A percentile compares a stretch with the other conserved stretches of the same genome.
Evolutionary conservation across 1,140 invertebrate species (phyloP).

Genomic region (Sarcophaga bullata): DNA sequence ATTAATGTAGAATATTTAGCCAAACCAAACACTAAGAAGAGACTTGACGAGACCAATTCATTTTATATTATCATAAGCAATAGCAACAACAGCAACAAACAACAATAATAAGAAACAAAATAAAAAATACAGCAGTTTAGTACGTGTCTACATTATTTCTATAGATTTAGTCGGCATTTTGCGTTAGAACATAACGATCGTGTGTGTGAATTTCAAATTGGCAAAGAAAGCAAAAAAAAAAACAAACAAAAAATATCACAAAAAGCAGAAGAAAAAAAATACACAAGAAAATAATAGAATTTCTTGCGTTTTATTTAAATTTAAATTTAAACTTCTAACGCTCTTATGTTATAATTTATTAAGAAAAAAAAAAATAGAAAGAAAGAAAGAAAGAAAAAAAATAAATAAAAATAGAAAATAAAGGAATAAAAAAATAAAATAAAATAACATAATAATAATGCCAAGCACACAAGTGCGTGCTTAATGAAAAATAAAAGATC

Average conservation of each 20-base stretch:
- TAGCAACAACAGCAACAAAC: constrained; percentile 47
- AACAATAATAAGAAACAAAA: constrained; percentile 44
- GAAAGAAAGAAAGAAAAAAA: too few species aligned
- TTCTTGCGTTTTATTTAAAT: too few species aligned
- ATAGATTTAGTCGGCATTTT: constrained; percentile 65
- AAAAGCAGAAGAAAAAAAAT: too few species aligned
- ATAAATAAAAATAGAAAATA: neutral
- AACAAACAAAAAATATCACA: too few species aligned
- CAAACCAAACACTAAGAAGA: constrained; percentile 43
- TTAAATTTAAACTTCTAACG: neutral
- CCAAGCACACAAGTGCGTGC: too few species aligned
- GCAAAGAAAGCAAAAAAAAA: too few species aligned
- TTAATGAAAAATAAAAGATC: too few species aligned
- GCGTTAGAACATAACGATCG: constrained; percentile 51
- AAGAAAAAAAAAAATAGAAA: neutral
- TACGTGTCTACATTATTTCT: constrained; percentile 63
- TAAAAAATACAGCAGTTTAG: constrained; percentile 64
- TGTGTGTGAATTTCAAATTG: neutral
- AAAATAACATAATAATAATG: too few species aligned
- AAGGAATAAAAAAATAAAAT: too few species aligned
- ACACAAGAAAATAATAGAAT: too few species aligned
- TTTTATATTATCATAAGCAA: constrained; percentile 34
- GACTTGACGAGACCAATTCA: neutral
- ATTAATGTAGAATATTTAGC: constrained; percentile 45
- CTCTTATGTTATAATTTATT: neutral